Conservation (phyloP, 2,113 vertebrate species). For the Alexandromys fortis region DNA sequence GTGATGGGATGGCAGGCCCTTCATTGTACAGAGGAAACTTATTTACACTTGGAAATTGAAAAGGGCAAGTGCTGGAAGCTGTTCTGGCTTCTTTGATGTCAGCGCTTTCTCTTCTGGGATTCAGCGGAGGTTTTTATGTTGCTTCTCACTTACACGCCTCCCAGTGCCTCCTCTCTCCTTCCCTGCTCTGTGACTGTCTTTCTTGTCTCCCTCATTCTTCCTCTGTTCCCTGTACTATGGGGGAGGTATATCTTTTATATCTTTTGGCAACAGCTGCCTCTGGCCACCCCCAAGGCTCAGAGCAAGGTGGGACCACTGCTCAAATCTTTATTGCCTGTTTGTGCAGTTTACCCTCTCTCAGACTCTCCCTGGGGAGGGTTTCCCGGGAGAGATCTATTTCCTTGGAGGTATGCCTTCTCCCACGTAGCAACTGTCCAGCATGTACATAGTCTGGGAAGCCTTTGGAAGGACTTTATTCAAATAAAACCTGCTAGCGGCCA, state of each 20-base stretch:
- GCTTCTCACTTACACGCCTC: neutral
- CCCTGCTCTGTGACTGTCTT: neutral
- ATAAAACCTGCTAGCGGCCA: neutral
- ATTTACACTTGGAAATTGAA: neutral
- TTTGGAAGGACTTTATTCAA: neutral
- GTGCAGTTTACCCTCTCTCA: neutral
- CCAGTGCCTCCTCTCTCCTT: neutral
- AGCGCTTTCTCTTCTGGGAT: neutral
- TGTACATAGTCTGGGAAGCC: neutral
- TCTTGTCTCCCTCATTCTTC: neutral
- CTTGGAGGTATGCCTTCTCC: neutral
- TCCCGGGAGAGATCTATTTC: conserved; percentile 35
- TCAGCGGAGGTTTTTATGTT: neutral
- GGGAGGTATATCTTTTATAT: conserved; percentile 14
- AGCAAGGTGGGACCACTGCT: neutral
- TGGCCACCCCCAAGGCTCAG: neutral
- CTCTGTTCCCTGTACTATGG: neutral
- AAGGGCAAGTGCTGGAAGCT: neutral
- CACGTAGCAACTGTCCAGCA: fast-evolving
- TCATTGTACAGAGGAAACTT: neutral
- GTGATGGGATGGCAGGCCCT: neutral
- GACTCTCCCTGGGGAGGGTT: conserved; percentile 1
- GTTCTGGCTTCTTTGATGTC: conserved; percentile 17
- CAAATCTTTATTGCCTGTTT: neutral
- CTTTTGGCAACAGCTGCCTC: conserved; percentile 10